Evolutionary conservation across 2,113 vertebrate species (phyloP), one percentile per base, ranked within the genome.

Genomic region (Spermophilus dauricus): DNA sequence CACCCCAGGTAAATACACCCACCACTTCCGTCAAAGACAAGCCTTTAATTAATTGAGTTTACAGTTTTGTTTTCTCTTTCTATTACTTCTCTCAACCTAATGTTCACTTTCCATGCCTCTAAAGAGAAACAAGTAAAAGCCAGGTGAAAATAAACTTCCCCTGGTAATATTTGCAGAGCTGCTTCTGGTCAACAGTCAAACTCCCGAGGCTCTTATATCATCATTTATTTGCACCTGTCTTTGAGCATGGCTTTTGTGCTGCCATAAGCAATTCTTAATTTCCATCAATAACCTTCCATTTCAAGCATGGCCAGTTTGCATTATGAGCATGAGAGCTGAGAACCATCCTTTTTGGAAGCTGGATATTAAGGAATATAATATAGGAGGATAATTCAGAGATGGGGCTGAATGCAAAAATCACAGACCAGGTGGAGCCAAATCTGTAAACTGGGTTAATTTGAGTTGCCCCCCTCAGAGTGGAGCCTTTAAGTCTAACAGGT

Each of bases 1-100:
- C 84, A 75, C 34, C 89, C 87, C 82, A 39, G 56, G 76, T 90
- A 98, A 98, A 98, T 45, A 98, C 96, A 98, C 96, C 92, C 97
- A 84, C 97, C 89, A 86, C 95, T 89, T 94, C 95, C 80, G 39
- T 58, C 12, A 14, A 93, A 91, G 95, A 94, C 73, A 95, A 95
- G 51, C n/a, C 75, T 96, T 95, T 92, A 96, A 88, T 98, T 97
- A 97, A 97, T 72, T 89, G 78, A 34, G 87, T 77, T 97, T 92
- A 89, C 37, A 82, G 81, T 92, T 96, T 93, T 87, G 53, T 96
- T 93, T 96, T 95, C 92, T 93, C 87, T 97, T 97, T 90, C 83
- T 77, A 98, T 98, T 69, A 91, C 80, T 96, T 85, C 83, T 94
- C 34, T 97, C 95, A 95, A 69, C 72, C 91, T 96, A 87, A 97